Conservation (phyloP, 1,140 invertebrate genomes). For the Copidosoma floridanum region DNA sequence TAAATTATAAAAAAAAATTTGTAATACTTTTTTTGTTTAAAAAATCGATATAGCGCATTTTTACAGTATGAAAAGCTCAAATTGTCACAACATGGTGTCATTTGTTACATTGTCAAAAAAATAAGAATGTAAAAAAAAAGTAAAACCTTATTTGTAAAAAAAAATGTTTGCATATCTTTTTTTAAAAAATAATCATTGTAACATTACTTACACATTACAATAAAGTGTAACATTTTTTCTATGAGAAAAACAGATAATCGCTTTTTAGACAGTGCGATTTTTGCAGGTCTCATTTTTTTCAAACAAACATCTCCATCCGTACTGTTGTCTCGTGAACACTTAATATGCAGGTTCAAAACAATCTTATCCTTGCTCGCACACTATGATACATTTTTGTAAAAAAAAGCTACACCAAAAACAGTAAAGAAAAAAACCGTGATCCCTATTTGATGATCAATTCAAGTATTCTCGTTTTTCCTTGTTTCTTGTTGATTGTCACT, state of each 20-base stretch:
- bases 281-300: conserved; percentile 14
- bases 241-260: conserved; percentile 18
- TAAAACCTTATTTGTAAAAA: conserved; percentile 35
- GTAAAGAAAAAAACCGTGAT: too few relatives aligned
- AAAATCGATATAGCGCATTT: too few relatives aligned
- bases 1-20: too few relatives aligned
- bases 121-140: conserved; percentile 24
- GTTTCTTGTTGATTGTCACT: conserved; percentile 3
- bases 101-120: conserved; percentile 29
- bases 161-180: conserved; percentile 42
- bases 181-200: conserved; percentile 41
- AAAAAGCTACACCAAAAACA: too few relatives aligned
- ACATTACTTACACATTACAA: conserved; percentile 41
- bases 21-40: too few relatives aligned
- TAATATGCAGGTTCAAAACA: background rate
- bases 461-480: conserved; percentile 28
- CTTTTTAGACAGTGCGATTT: conserved; percentile 15
- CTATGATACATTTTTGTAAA: conserved; percentile 21
- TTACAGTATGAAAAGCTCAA: too few relatives aligned
- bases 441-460: too few relatives aligned
- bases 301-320: conserved; percentile 9
- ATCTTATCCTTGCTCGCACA: conserved; percentile 4
- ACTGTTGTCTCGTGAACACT: conserved; percentile 17
- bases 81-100: too few relatives aligned
- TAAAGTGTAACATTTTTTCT: conserved; percentile 45